phyloP scores from a whole-genome alignment of 2,888 invertebrate species.

The Mesorhabditis sp. region DNA sequence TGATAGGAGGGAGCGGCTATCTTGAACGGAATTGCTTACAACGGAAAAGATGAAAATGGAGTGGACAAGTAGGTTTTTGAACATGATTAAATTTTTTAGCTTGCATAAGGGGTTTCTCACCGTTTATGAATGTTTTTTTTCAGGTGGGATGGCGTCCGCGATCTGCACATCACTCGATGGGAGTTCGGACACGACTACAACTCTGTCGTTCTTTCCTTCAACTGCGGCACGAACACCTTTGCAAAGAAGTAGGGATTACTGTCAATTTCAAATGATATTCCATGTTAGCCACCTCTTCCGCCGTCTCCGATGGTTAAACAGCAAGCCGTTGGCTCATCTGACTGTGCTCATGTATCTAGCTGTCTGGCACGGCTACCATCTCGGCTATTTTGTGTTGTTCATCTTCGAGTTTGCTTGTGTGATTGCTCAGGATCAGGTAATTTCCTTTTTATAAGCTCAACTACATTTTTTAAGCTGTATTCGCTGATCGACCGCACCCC shows the following conservation, averaged over 20 bases:
- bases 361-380: constrained; percentile 90
- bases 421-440: constrained; percentile 77
- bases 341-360: constrained; percentile 81
- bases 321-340: constrained; percentile 75
- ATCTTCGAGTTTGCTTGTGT: constrained; percentile 84
- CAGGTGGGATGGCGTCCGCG: constrained; percentile 82
- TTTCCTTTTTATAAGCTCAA: neutral
- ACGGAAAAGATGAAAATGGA: constrained; percentile 66
- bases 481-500: constrained; percentile 42
- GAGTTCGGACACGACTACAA: constrained; percentile 75
- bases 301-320: constrained; percentile 82
- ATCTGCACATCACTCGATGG: constrained; percentile 77
- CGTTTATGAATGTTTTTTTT: constrained; percentile 6
- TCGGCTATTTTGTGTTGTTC: constrained; percentile 89
- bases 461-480: constrained; percentile 39
- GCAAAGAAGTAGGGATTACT: constrained; percentile 70
- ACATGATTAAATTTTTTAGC: neutral
- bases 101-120: neutral
- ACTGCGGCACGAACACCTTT: constrained; percentile 92
- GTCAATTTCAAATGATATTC: neutral
- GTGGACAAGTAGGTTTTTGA: constrained; percentile 32
- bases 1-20: constrained; percentile 62
- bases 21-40: constrained; percentile 76
- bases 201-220: constrained; percentile 85
- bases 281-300: constrained; percentile 74